Conservation (phyloP, 2,888 invertebrate genomes). For the Ennomos erosarius region DNA sequence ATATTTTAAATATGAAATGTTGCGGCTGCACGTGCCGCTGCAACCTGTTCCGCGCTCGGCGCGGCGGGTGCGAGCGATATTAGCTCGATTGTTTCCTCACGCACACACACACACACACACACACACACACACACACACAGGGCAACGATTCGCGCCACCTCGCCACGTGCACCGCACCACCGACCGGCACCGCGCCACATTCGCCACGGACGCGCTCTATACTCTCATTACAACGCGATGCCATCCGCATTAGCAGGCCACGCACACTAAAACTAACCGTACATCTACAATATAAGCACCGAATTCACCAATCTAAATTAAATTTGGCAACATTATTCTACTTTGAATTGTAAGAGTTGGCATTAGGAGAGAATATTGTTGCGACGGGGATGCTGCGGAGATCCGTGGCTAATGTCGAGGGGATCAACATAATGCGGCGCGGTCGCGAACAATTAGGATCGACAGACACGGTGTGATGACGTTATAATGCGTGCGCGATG, state of each 20-base stretch:
- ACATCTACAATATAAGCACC: slow-evolving; percentile 3
- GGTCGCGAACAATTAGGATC: slow-evolving; percentile 69
- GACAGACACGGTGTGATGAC: slow-evolving; percentile 75
- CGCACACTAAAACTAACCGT: slow-evolving; percentile 8
- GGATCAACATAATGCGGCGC: slow-evolving; percentile 51
- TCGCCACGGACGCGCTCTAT: slow-evolving; percentile 42
- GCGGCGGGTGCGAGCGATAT: slow-evolving; percentile 25
- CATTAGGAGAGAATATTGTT: not conserved
- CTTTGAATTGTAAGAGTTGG: not conserved
- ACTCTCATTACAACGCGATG: slow-evolving; percentile 59
- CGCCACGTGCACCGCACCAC: slow-evolving; percentile 46
- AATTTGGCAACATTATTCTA: not conserved
- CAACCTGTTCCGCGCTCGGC: slow-evolving; percentile 29
- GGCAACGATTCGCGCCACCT: slow-evolving; percentile 52
- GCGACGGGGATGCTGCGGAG: not conserved
- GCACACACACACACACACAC: too few relatives aligned
- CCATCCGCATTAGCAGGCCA: slow-evolving; percentile 20
- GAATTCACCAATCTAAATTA: slow-evolving; percentile 4
- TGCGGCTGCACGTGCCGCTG: slow-evolving; percentile 35
- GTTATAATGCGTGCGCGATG: slow-evolving; percentile 69
- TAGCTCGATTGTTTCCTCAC: slow-evolving; percentile 5
- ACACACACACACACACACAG: too few relatives aligned
- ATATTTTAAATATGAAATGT: slow-evolving; percentile 3
- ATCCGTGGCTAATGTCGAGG: slow-evolving; percentile 33
- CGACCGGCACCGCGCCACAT: slow-evolving; percentile 24